A percentile compares a stretch with the other conserved stretches of the same genome.
phyloP scores from a whole-genome alignment of 1,140 invertebrate genomes.

The Lucilia sericata region DNA sequence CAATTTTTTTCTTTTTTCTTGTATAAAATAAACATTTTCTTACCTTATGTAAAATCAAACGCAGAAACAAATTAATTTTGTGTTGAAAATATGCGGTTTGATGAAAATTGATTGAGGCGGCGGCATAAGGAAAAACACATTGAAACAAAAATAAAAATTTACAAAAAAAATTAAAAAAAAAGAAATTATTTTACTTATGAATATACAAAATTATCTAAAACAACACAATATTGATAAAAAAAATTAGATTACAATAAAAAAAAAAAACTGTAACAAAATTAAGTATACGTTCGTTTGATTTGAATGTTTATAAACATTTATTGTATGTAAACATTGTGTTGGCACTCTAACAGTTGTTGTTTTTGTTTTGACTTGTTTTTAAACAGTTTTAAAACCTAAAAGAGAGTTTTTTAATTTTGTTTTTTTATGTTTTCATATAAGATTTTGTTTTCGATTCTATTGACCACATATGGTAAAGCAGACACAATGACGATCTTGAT shows the following conservation, averaged over 20 bases:
- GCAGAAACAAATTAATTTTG: neutral
- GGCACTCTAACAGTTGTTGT: neutral
- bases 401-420: slow-evolving; percentile 1
- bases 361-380: neutral
- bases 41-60: neutral
- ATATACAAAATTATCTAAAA: neutral
- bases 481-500: slow-evolving; percentile 44
- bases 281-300: neutral
- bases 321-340: neutral
- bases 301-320: neutral
- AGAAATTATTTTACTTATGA: neutral
- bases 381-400: neutral
- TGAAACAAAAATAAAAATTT: neutral
- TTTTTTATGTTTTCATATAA: slow-evolving; percentile 28
- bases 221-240: neutral
- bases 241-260: neutral
- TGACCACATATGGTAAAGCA: slow-evolving; percentile 49
- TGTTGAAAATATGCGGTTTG: neutral
- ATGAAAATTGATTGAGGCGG: neutral
- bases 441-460: slow-evolving; percentile 38
- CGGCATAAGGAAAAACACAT: neutral
- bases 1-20: no score
- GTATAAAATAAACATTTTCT: no score
- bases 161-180: neutral
- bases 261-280: neutral